Evolutionary conservation across 1,140 invertebrate species (phyloP).

Genomic region (Drosophila pectinifera): DNA sequence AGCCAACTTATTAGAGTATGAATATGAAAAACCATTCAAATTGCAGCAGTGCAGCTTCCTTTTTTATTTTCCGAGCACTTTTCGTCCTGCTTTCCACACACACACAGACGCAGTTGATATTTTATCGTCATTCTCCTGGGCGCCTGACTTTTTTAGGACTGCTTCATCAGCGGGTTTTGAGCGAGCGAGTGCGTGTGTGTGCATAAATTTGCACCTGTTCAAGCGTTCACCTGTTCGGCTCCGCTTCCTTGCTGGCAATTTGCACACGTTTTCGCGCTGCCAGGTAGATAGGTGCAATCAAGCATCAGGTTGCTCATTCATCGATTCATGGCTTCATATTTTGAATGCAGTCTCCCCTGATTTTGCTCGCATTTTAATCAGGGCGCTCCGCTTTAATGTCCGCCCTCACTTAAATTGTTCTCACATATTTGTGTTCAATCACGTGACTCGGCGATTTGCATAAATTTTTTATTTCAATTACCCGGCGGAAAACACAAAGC

Average conservation of each 20-base stretch:
- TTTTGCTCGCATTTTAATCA: constrained; percentile 8
- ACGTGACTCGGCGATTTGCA: constrained; percentile 61
- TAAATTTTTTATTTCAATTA: constrained; percentile 74
- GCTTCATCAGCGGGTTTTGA: constrained; percentile 46
- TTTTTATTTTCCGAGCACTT: constrained; percentile 2
- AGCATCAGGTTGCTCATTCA: constrained; percentile 63
- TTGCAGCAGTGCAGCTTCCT: constrained; percentile 66
- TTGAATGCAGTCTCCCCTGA: constrained; percentile 1
- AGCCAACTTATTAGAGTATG: constrained; percentile 11
- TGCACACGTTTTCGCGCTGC: constrained; percentile 51
- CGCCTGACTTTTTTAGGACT: constrained; percentile 33
- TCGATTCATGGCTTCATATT: constrained; percentile 61
- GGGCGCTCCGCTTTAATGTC: constrained; percentile 1
- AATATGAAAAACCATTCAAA: constrained; percentile 62
- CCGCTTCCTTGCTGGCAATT: constrained; percentile 33
- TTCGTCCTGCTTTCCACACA: constrained; percentile 13
- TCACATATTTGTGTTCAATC: constrained; percentile 45
- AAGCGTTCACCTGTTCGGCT: constrained; percentile 22
- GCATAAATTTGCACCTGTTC: constrained; percentile 61
- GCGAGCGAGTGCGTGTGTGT: constrained; percentile 42
- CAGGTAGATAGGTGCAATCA: constrained; percentile 71
- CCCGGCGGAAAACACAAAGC: constrained; percentile 37
- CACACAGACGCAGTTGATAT: constrained; percentile 29
- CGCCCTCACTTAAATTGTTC: constrained; percentile 1
- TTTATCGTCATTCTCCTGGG: constrained; percentile 70